Percentiles rank a stretch among this genome's conserved stretches.
These are phyloP conservation scores for Brachylomia viminalis DNA, from an alignment of 2,888 invertebrate species.

Conservation along the genomic window DNA sequence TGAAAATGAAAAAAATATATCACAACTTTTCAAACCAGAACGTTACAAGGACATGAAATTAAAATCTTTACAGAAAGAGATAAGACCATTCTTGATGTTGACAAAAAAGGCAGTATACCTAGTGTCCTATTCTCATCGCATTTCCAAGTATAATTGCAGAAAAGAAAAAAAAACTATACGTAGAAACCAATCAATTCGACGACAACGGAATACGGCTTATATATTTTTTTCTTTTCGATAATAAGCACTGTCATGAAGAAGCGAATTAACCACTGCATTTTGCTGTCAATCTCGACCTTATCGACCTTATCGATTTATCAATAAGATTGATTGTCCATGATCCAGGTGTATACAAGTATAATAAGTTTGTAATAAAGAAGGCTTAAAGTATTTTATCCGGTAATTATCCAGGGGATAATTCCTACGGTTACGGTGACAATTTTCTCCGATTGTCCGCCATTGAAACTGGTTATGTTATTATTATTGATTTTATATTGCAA, in stretches of 20 bases:
- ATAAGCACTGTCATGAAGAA: slow-evolving; percentile 74
- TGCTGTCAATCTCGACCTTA: slow-evolving; percentile 52
- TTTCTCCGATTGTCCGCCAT: slow-evolving; percentile 74
- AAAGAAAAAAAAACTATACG: slow-evolving; percentile 79
- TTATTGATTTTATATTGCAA: slow-evolving; percentile 62
- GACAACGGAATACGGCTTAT: slow-evolving; percentile 74
- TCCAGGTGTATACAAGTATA: neutral
- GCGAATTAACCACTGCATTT: slow-evolving; percentile 49
- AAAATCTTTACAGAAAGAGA: slow-evolving; percentile 63
- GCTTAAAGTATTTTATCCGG: slow-evolving; percentile 78
- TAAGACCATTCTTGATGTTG: slow-evolving; percentile 48
- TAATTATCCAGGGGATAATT: slow-evolving; percentile 83
- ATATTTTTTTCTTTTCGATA: slow-evolving; percentile 77
- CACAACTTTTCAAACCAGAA: slow-evolving; percentile 56
- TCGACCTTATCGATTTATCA: neutral
- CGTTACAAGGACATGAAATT: slow-evolving; percentile 54
- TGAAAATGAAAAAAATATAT: slow-evolving; percentile 44
- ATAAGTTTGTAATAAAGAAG: slow-evolving; percentile 68
- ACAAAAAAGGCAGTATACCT: slow-evolving; percentile 62
- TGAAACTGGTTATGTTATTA: slow-evolving; percentile 68
- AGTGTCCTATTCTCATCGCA: slow-evolving; percentile 66
- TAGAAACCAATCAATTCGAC: slow-evolving; percentile 83
- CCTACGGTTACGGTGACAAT: slow-evolving; percentile 80
- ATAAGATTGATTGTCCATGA: slow-evolving; percentile 65
- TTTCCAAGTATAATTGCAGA: slow-evolving; percentile 78